Base-by-base conservation (phyloP, 2,888 invertebrate genomes). In the Chamaedrilus cognettii region DNA sequence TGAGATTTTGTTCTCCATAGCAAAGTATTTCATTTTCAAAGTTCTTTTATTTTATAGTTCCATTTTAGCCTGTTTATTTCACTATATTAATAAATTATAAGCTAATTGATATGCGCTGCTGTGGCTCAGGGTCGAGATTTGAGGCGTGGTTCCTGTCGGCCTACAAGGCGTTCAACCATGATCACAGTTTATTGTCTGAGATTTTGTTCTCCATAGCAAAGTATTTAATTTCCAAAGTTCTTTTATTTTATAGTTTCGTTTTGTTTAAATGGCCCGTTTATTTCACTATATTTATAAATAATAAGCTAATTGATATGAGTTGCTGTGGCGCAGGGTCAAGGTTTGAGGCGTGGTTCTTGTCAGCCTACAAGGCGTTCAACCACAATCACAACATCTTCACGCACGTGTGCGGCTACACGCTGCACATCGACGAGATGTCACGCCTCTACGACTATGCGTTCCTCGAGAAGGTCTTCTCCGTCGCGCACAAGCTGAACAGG, bases 331-430 rank as follows among this genome's bases (percentile, higher is more conserved):
- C 74, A 80, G 80, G 68, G 51, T 77, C 79, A 1, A 70, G 80
- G 55, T 79, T 79, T 70, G 80, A 81, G 65, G 73, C 77, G 52
- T 79, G 79, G 77, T 74, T 78, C 68, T 66, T 79, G 30, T 75
- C 79, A 11, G 74, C 74, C 28, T 77, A 75, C 70, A 73, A 74
- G 35, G 77, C 78, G 31, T 72, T 79, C 61, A 78, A 77, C 69
- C 30, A 52, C 0, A 76, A 79, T 4, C 66, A 78, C 4, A 65
- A 69, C 7, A 75, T 80, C 19, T 73, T 72, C 58, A 73, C 71
- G 2, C 60, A 67, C 35, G 64, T 69, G 61, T 70, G 72, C 55
- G 70, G 72, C 49, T 75, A 70, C 55, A 74, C 72, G 15, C 42
- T 74, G 26, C 68, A 70, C 64, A 65, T 70, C 2, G 69, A 70